Base-by-base conservation (phyloP, 2,888 invertebrate species). In the Zaprionus bogoriensis region DNA sequence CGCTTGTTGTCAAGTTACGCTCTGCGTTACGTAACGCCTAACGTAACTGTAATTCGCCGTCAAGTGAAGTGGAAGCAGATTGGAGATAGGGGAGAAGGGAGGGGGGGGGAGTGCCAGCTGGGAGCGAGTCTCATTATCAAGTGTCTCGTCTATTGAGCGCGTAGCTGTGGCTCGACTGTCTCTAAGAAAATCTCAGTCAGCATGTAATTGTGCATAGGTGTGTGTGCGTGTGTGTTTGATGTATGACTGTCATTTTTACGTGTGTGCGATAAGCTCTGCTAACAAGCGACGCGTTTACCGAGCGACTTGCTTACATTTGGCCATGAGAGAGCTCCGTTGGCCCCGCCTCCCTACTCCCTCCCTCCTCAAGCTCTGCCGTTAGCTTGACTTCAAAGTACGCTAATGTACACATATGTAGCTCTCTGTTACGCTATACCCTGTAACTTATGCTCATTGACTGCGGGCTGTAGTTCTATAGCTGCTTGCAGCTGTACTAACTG, bases 221-320 rank as follows among this genome's bases (percentile, higher is more conserved):
- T 46, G 36, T 46, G 44, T 22, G 54, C 30, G 38, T 45, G 60
- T 67, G 42, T 50, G 19, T 64, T 39, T 70, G 79, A 80, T 85
- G 70, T 82, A 80, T 85, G 83, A 67, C 74, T 79, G 86, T 67
- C 79, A 80, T 79, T 82, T 80, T 61, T 75, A 67, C 61, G 60
- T 78, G 62, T 78, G 64, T 69, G 74, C 47, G 80, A 80, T 78
- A 78, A 78, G 77, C 84, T 63, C 44, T 47, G 71, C 82, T 85
- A 79, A 79, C 78, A 82, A 79, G 79, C 82, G 44, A 63, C 59
- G 65, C 78, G 61, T 57, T 69, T 74, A 69, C 55, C 69, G 59
- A 50, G 52, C 52, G 74, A 53, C 70, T 65, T 68, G 55, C 69
- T 74, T 74, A 74, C 64, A 64, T 59, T 63, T 68, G 55, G 48